Evolutionary conservation across 2,113 vertebrate genomes (phyloP).

Genomic region (Theropithecus gelada): DNA sequence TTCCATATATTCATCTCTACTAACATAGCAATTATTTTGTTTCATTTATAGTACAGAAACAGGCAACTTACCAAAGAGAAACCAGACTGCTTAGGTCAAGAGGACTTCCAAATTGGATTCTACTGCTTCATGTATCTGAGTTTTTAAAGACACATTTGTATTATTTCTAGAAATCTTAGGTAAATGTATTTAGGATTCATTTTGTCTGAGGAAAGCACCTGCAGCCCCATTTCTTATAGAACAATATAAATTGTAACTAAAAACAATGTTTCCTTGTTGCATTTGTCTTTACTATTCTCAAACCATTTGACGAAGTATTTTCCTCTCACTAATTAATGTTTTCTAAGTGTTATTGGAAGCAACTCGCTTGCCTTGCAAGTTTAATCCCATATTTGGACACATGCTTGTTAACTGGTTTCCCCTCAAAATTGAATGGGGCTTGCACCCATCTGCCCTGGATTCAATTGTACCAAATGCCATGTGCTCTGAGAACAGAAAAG

Average conservation of each 20-base stretch:
- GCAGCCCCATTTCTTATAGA: slow-evolving; percentile 44
- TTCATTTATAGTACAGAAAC: slow-evolving; percentile 65
- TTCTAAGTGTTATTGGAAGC: neutral
- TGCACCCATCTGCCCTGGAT: neutral
- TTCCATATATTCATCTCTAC: slow-evolving; percentile 58
- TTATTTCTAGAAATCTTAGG: slow-evolving; percentile 79
- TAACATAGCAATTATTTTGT: slow-evolving; percentile 24
- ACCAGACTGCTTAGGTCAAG: slow-evolving; percentile 62
- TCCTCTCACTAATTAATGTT: slow-evolving; percentile 31
- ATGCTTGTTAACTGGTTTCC: neutral
- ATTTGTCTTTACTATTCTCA: slow-evolving; percentile 74
- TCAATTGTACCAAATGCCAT: neutral
- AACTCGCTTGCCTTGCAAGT: neutral
- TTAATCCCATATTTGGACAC: neutral
- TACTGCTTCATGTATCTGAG: slow-evolving; percentile 71
- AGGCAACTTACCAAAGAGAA: slow-evolving; percentile 64
- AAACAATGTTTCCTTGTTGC: slow-evolving; percentile 73
- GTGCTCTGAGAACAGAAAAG: slow-evolving; percentile 9
- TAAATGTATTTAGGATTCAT: slow-evolving; percentile 74
- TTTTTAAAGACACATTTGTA: slow-evolving; percentile 76
- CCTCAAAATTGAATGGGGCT: neutral
- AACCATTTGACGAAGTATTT: slow-evolving; percentile 73
- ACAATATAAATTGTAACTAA: slow-evolving; percentile 72
- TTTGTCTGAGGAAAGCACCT: slow-evolving; percentile 71
- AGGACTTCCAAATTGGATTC: slow-evolving; percentile 74